Percentiles rank a stretch among this genome's conserved stretches.
phyloP scores from a whole-genome alignment of 2,888 invertebrate genomes.

The Cybosia mesomella region DNA sequence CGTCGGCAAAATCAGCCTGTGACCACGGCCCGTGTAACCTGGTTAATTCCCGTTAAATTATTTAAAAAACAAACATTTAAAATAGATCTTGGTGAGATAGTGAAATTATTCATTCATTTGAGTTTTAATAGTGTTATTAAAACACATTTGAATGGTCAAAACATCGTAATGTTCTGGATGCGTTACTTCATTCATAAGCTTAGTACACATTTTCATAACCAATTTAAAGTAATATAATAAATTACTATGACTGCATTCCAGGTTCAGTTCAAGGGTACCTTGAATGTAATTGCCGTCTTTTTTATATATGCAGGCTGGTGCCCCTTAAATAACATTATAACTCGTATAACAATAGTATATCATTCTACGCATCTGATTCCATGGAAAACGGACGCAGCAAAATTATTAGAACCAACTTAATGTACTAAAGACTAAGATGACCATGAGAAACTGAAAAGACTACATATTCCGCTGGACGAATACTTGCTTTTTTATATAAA shows the following conservation, averaged over 20 bases:
- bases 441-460: background rate
- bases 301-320: background rate
- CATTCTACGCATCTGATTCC: background rate
- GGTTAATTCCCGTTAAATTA: too few relatives aligned
- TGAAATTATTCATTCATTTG: background rate
- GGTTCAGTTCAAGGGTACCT: too few relatives aligned
- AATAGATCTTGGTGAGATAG: too few relatives aligned
- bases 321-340: background rate
- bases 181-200: background rate
- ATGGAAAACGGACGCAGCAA: background rate
- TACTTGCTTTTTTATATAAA: constrained; percentile 32
- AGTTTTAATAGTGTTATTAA: too few relatives aligned
- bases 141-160: background rate
- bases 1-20: too few relatives aligned
- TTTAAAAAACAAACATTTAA: too few relatives aligned
- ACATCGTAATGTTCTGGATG: background rate
- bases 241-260: too few relatives aligned
- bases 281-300: background rate
- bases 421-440: background rate
- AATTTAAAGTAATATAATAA: background rate
- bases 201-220: background rate
- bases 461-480: background rate
- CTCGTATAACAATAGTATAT: background rate
- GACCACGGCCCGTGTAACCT: too few relatives aligned
- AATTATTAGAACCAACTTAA: background rate